Percentiles rank a stretch among this genome's conserved stretches.
phyloP scores from a whole-genome alignment of 1,140 invertebrate genomes.

The Saxidomus purpurata region DNA sequence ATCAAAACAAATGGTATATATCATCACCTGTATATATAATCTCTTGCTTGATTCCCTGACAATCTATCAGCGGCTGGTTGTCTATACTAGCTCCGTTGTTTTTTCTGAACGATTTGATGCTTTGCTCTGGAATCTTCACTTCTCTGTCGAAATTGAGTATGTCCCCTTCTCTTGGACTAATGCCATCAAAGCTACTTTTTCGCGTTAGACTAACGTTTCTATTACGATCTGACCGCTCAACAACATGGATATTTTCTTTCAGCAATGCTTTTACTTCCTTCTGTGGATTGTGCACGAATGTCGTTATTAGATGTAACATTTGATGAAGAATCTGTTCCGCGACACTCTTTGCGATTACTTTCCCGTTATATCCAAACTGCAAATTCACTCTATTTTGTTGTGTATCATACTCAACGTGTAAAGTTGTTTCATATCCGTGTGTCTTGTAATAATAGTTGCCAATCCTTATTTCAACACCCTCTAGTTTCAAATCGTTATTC shows the following conservation, averaged over 20 bases:
- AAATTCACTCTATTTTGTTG: not conserved
- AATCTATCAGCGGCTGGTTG: too few relatives aligned
- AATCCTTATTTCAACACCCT: not conserved
- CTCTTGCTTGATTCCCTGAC: too few relatives aligned
- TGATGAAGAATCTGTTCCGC: not conserved
- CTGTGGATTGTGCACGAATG: not conserved
- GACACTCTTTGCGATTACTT: not conserved
- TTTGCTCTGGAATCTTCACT: too few relatives aligned
- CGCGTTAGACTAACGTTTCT: too few relatives aligned
- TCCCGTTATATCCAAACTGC: constrained; percentile 13
- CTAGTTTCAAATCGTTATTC: not conserved
- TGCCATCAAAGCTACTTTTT: too few relatives aligned
- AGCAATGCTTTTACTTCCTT: not conserved
- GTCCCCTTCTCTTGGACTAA: too few relatives aligned
- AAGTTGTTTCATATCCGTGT: constrained; percentile 10
- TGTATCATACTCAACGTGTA: not conserved
- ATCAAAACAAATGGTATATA: too few relatives aligned
- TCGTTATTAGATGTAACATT: not conserved
- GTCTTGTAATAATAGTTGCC: not conserved
- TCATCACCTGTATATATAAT: too few relatives aligned
- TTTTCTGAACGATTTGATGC: too few relatives aligned
- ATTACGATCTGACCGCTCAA: not conserved
- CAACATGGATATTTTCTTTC: not conserved
- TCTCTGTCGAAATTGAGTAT: too few relatives aligned
- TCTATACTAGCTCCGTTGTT: too few relatives aligned